Percentiles rank a stretch among this genome's conserved stretches.
Evolutionary conservation across 35 echinoderm and acorn worm genomes (phyloP).

Genomic region (Apostichopus parvimensis): DNA sequence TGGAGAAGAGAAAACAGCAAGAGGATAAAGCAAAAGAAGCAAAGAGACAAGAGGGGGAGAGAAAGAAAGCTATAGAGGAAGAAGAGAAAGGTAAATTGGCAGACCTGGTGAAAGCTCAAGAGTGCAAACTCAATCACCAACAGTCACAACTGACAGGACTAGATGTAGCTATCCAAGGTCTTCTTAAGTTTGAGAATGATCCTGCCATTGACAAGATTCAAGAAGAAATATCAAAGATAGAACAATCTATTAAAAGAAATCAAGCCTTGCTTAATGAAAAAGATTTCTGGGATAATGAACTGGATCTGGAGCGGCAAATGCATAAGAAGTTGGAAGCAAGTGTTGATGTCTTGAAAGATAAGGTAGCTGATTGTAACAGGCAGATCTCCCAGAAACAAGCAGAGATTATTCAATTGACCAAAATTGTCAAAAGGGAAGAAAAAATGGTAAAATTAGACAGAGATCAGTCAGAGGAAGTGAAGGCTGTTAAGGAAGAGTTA

Average conservation of each 20-base stretch:
- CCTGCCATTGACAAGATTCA: conserved; percentile 64
- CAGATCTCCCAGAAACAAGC: conserved; percentile 57
- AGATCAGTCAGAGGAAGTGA: conserved; percentile 55
- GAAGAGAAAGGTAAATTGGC: conserved; percentile 59
- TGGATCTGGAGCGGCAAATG: conserved; percentile 81
- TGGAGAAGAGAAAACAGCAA: conserved; percentile 37
- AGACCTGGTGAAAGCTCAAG: conserved; percentile 68
- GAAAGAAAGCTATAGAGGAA: not conserved
- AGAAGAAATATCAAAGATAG: conserved; percentile 65
- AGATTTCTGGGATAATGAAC: conserved; percentile 91
- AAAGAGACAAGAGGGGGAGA: conserved; percentile 23
- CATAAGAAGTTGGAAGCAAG: conserved; percentile 53
- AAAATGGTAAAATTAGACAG: conserved; percentile 19
- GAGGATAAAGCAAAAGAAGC: conserved; percentile 36
- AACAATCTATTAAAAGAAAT: conserved; percentile 61
- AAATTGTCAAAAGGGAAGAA: conserved; percentile 57
- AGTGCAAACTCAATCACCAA: conserved; percentile 63
- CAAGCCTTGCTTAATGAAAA: conserved; percentile 70
- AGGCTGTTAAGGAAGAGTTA: conserved; percentile 70
- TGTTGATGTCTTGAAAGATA: conserved; percentile 53
- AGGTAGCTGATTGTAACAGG: conserved; percentile 56
- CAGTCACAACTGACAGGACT: conserved; percentile 60
- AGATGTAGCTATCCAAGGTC: conserved; percentile 54
- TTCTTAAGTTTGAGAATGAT: conserved; percentile 66
- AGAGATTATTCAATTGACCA: conserved; percentile 48